These are phyloP conservation scores for Distichodus sexfasciatus DNA, from an alignment of 2,797 vertebrate species.

Conservation along the genomic window DNA sequence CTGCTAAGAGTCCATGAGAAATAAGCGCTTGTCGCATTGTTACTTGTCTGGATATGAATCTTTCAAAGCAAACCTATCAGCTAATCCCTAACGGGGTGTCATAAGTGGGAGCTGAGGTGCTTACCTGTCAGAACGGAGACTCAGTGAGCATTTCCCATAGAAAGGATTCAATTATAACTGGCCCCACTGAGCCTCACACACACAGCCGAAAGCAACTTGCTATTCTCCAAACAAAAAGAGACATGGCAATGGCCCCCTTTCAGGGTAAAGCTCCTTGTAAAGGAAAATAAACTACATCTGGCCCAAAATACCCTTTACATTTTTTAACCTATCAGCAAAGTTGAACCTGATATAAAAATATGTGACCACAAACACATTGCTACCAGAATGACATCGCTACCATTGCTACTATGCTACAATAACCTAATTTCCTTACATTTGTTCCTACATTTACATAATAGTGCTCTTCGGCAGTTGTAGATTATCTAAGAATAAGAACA, in stretches of 20 bases:
- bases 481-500: too few relatives aligned
- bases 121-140: not conserved
- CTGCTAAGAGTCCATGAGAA: not conserved
- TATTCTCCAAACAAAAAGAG: not conserved
- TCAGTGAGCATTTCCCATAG: not conserved
- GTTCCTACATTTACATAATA: too few relatives aligned
- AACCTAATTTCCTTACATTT: too few relatives aligned
- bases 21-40: not conserved
- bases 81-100: not conserved
- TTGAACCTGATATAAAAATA: not conserved
- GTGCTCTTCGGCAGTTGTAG: too few relatives aligned
- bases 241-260: too few relatives aligned
- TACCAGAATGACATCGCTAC: too few relatives aligned
- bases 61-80: not conserved
- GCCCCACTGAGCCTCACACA: not conserved
- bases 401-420: too few relatives aligned
- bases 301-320: not conserved
- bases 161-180: not conserved
- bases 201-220: not conserved
- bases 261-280: too few relatives aligned
- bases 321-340: not conserved
- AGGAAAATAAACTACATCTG: not conserved
- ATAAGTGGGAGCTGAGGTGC: not conserved
- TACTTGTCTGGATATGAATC: not conserved
- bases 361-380: too few relatives aligned